Percentiles rank a stretch among this genome's conserved stretches.
These are phyloP conservation scores for Shargacucullia verbasci DNA, from an alignment of 2,888 invertebrate genomes.

Conservation along the genomic window DNA sequence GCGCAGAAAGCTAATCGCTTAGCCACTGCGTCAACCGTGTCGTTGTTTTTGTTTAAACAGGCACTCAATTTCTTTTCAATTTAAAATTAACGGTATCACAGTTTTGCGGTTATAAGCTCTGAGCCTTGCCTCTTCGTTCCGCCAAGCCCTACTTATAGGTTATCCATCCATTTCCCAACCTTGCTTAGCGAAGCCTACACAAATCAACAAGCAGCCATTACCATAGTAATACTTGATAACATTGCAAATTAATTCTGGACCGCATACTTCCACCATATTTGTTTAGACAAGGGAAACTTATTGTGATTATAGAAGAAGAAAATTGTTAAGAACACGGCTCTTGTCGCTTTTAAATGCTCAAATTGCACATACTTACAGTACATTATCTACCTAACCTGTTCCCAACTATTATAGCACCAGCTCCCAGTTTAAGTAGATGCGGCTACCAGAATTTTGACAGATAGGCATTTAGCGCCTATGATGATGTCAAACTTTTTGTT, in stretches of 20 bases:
- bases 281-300: conserved; percentile 45
- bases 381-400: no score
- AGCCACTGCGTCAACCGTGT: no score
- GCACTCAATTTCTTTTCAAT: conserved; percentile 17
- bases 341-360: background rate
- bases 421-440: no score
- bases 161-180: conserved; percentile 1
- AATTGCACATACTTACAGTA: background rate
- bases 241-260: conserved; percentile 30
- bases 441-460: no score
- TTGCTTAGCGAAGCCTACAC: conserved; percentile 10
- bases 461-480: no score
- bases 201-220: conserved; percentile 13
- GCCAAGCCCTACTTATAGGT: conserved; percentile 1
- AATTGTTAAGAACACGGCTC: background rate
- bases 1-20: no score
- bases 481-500: no score
- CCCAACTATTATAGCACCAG: no score
- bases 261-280: conserved; percentile 47
- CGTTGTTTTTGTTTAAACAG: background rate
- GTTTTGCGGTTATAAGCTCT: conserved; percentile 16
- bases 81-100: conserved; percentile 31
- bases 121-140: background rate
- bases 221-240: conserved; percentile 19
- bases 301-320: background rate